Base-by-base conservation (phyloP, 2,113 vertebrate genomes). In the Alligator sinensis region DNA sequence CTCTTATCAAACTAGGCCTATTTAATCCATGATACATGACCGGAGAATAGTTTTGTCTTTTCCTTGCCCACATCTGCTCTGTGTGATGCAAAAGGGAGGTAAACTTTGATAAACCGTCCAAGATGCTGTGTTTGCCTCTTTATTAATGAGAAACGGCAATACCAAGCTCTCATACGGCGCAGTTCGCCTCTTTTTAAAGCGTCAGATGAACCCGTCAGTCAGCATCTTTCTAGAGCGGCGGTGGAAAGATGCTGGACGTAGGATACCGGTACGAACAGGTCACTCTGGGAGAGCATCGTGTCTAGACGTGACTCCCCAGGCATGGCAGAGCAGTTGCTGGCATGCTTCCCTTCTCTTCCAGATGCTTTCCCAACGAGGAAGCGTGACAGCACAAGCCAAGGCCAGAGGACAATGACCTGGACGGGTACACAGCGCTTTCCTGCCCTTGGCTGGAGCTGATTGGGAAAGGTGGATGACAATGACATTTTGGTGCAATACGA, bases 281-380 rank as follows among this genome's bases (percentile, higher is more conserved):
- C 63, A 38, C 63, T 0, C 0, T 2, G 59, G 58, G 76, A 55
- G 27, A 62, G 38, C 27, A 85, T 77, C 9, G 18, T n/a, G 17
- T 21, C 22, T 22, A 72, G 34, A 22, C 8, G 47, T 21, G 14
- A 72, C 30, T 38, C 34, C 70, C 34, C 34, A 72, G 70, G 24
- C 70, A 72, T 38, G 12, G 24, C 4, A 34, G 34, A 22, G 24
- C 34, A 72, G 19, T 5, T 22, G 34, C 34, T 13, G 11, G 21
- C 21, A 38, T 34, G 11, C 34, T 34, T 70, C 30, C 3, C 4
- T n/a, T 18, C 68, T 70, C 68, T 70, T 70, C 68, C 68, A 70
- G 19, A 17, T 70, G 68, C 18, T 30, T 70, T 6, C 68, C 30
- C 30, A 12, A 70, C 30, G 11, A 19, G 19, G 30, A n/a, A 70